Evolutionary conservation across 2,797 vertebrate genomes (phyloP), one percentile per base, ranked within the genome.

Genomic region (Catharus ustulatus): DNA sequence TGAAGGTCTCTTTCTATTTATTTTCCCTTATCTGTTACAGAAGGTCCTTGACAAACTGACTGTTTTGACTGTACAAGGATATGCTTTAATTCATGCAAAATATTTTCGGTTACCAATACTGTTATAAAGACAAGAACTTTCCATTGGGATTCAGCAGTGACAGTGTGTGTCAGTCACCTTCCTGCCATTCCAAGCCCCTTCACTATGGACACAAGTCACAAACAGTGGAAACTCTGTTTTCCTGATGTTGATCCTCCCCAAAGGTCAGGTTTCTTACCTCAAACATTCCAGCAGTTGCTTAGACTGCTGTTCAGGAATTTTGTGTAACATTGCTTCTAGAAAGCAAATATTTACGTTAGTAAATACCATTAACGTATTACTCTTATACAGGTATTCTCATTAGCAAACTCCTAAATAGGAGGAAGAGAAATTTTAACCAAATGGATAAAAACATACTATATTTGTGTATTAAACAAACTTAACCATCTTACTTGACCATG

Each of bases 291-390:
- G 75, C 72, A 58, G 93, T 93, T 79, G 87, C 95, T 96, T 87
- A 96, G 96, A 96, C 94, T 92, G 95, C 66, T n/a, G 52, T 64
- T 95, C 51, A 94, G 95, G 95, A 92, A 95, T 96, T 97, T 84
- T 84, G 78, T 92, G 63, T 86, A 95, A 91, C 71, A 58, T 55
- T 95, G 81, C 96, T 95, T 97, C 87, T 55, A 91, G 78, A 96
- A 96, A 95, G 94, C 88, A 97, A 97, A 97, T 97, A 96, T 97
- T 97, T 97, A 94, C 96, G 84, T 95, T 96, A 95, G 92, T 97
- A 95, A 98, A 98, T 96, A 94, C 75, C 92, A 91, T 91, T 87
- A 63, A 93, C 94, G 85, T 87, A 87, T 32, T 93, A 74, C 82
- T 93, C 86, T 85, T 93, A 68, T 18, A 89, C 83, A 85, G 89